Base-by-base conservation (phyloP, 2,888 invertebrate genomes). In the Heterodera filipjevi region DNA sequence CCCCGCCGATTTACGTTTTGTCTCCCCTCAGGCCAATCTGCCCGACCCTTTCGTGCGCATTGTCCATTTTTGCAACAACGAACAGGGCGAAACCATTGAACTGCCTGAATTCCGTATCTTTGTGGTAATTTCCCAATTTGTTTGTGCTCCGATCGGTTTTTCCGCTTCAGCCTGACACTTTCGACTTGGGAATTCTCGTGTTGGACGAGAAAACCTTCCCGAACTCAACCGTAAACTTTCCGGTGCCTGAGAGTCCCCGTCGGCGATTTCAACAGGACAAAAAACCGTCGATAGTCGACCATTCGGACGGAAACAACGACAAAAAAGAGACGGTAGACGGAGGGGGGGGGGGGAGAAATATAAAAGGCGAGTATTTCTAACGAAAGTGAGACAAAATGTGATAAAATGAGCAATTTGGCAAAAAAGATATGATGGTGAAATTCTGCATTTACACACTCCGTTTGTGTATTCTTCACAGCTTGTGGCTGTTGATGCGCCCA, bases 41-140 rank as follows among this genome's bases (percentile, higher is more conserved):
- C 75, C 75, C 33, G 75, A 75, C 33, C 80, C 80, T 8, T 79
- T 77, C 78, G 66, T 87, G 71, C 82, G 85, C 83, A 84, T 88
- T 76, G 84, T 84, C 64, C 88, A 88, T 80, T 86, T 86, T 80
- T 88, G 88, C 81, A 88, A 87, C 83, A 83, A 79, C 77, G 84
- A 81, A 32, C 81, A 85, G 76, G 88, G 87, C 66, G 87, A 88
- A 79, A 84, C 84, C 27, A 82, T 87, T 33, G 77, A 80, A 66
- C 46, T 82, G 49, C 82, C 83, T 27, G 77, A 79, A 33, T 83
- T 83, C 68, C 53, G 77, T 66, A 81, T 76, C 2, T 82, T 83
- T 59, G 82, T 82, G 44, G 75, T 75, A 19, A 66, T 66, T n/a
- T n/a, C 53, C 6, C 22, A 53, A 53, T 1, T 66, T 14, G 27